Percentiles rank a stretch among this genome's conserved stretches.
These are phyloP conservation scores for Andrena cerasifolii DNA, from an alignment of 1,140 invertebrate species.

Conservation along the genomic window DNA sequence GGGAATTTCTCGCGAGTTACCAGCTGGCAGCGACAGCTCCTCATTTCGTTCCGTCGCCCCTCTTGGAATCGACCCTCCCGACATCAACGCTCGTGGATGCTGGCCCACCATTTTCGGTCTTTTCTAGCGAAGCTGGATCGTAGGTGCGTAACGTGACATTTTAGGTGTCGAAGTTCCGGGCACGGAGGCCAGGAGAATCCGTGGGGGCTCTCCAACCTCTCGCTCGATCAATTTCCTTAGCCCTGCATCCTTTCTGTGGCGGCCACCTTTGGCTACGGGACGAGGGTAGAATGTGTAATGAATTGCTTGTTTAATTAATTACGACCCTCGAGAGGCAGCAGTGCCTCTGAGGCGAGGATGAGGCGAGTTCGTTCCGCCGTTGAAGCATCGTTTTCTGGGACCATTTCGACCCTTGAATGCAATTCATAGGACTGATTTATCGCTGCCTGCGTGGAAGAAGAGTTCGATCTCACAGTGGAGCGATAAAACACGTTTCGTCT, in stretches of 20 bases:
- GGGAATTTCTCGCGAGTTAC: slow-evolving; percentile 78
- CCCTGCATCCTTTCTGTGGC: slow-evolving; percentile 73
- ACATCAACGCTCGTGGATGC: not conserved
- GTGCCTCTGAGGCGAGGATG: slow-evolving; percentile 16
- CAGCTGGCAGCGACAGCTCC: slow-evolving; percentile 79
- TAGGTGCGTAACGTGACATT: slow-evolving; percentile 40
- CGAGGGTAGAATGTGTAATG: slow-evolving; percentile 81
- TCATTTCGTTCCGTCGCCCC: slow-evolving; percentile 73
- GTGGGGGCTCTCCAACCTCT: slow-evolving; percentile 54
- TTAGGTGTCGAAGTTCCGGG: slow-evolving; percentile 44
- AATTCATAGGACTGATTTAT: slow-evolving; percentile 47
- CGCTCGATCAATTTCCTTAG: slow-evolving; percentile 81
- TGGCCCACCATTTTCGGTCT: slow-evolving; percentile 44
- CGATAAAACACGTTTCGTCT: not conserved
- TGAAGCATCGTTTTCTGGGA: not conserved
- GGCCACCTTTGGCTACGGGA: slow-evolving; percentile 71
- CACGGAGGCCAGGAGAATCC: slow-evolving; percentile 27
- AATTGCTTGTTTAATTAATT: slow-evolving; percentile 83
- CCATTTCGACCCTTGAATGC: slow-evolving; percentile 16
- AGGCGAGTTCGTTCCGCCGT: slow-evolving; percentile 13
- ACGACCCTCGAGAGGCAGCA: slow-evolving; percentile 72
- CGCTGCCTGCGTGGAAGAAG: not conserved
- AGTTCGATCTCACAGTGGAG: not conserved
- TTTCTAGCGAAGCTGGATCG: slow-evolving; percentile 32
- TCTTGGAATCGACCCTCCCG: slow-evolving; percentile 41